Conservation (phyloP, 2,797 vertebrate genomes). For the Pipistrellus nathusii region DNA sequence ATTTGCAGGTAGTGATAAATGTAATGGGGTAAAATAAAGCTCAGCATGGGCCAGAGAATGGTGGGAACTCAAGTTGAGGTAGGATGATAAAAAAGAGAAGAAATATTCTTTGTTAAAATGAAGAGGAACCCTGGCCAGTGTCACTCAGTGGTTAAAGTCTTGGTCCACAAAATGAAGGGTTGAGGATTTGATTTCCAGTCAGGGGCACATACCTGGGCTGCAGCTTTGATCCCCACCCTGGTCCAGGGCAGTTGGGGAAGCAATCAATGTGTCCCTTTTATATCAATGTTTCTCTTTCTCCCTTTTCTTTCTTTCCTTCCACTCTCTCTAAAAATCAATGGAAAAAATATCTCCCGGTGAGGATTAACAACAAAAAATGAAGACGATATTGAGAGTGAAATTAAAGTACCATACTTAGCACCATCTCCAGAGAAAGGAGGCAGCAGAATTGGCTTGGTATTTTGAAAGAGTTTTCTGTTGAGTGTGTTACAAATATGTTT, state of each 20-base stretch:
- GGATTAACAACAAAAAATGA: constrained; percentile 22
- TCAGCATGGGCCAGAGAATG: not conserved
- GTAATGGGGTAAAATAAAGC: not conserved
- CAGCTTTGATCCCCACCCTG: no score
- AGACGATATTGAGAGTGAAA: not conserved
- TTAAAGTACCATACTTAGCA: not conserved
- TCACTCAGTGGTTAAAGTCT: no score
- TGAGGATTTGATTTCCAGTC: no score
- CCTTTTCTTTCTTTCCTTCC: no score
- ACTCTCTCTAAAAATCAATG: no score
- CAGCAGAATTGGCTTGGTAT: not conserved
- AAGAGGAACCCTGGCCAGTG: not conserved
- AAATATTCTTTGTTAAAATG: constrained; percentile 56
- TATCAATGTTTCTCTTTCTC: no score
- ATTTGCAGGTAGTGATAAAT: not conserved
- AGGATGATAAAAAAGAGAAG: not conserved
- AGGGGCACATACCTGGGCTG: no score
- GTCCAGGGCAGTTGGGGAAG: no score
- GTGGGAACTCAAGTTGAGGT: not conserved
- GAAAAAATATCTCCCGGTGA: no score
- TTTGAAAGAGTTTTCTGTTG: constrained; percentile 60
- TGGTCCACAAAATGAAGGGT: no score
- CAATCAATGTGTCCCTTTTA: no score
- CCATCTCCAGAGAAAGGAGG: constrained; percentile 10
- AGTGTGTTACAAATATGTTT: constrained; percentile 18